These are phyloP conservation scores for Clavelina lepadiformis DNA, from an alignment of 23 tunicate species.

Conservation along the genomic window DNA sequence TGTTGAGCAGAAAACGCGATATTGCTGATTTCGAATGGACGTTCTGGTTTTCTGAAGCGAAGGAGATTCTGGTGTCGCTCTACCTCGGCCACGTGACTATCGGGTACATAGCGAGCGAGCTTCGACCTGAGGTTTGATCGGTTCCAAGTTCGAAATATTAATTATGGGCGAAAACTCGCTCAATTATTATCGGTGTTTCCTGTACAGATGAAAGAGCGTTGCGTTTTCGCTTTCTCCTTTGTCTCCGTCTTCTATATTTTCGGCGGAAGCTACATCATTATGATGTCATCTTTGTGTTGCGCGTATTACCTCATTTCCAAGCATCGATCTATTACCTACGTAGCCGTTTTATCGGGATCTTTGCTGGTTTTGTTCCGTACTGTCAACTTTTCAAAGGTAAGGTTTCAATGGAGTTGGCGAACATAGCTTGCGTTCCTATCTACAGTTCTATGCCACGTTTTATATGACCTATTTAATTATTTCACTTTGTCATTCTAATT, in stretches of 20 bases:
- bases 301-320: conserved; percentile 4
- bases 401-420: too few relatives aligned
- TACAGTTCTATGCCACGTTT: too few relatives aligned
- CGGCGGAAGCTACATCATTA: conserved; percentile 17
- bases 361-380: too few relatives aligned
- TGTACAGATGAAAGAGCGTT: neutral
- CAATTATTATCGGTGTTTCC: neutral
- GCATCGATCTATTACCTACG: too few relatives aligned
- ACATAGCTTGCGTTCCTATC: too few relatives aligned
- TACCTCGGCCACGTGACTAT: conserved; percentile 21
- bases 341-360: too few relatives aligned
- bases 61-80: conserved; percentile 15
- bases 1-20: conserved; percentile 28
- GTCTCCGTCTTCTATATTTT: conserved; percentile 13
- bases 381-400: too few relatives aligned
- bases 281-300: conserved; percentile 6
- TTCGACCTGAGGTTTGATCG: neutral
- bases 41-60: conserved; percentile 54
- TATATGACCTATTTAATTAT: too few relatives aligned
- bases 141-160: neutral
- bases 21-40: conserved; percentile 59
- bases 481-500: too few relatives aligned
- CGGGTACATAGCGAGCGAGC: neutral
- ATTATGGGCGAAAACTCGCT: neutral
- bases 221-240: neutral